A percentile compares a stretch with the other conserved stretches of the same genome.
These are phyloP conservation scores for Spheniscus mendiculus DNA, from an alignment of 2,113 vertebrate genomes.

Conservation along the genomic window DNA sequence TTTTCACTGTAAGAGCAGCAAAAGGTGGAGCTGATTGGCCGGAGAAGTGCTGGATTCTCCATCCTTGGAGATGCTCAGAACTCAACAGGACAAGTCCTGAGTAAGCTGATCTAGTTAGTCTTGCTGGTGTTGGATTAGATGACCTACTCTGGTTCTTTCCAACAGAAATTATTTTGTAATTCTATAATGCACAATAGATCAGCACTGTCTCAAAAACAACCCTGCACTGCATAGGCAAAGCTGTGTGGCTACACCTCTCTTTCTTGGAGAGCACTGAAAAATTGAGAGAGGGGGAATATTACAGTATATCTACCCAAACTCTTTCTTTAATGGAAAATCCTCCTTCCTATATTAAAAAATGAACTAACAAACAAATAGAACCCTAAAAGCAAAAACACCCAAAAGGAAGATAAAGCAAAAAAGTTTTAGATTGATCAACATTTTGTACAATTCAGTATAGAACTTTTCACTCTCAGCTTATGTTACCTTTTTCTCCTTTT, in stretches of 20 bases:
- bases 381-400: not conserved
- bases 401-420: not conserved
- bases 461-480: not conserved
- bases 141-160: not conserved
- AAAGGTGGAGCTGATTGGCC: not conserved
- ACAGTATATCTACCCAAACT: not conserved
- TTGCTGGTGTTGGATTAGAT: not conserved
- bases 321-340: not conserved
- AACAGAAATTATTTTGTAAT: not conserved
- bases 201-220: not conserved
- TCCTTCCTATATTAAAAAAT: not conserved
- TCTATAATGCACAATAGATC: not conserved
- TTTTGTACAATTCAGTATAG: not conserved
- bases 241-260: not conserved
- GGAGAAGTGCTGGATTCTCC: not conserved
- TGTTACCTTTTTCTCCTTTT: not conserved
- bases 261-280: not conserved
- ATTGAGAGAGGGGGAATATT: not conserved
- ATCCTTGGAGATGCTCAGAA: not conserved
- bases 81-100: not conserved
- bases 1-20: not conserved
- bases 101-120: not conserved
- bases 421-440: not conserved
- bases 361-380: not conserved
- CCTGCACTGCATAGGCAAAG: not conserved